Base-by-base conservation (phyloP, 2,113 vertebrate species). In the Ciconia maguari region DNA sequence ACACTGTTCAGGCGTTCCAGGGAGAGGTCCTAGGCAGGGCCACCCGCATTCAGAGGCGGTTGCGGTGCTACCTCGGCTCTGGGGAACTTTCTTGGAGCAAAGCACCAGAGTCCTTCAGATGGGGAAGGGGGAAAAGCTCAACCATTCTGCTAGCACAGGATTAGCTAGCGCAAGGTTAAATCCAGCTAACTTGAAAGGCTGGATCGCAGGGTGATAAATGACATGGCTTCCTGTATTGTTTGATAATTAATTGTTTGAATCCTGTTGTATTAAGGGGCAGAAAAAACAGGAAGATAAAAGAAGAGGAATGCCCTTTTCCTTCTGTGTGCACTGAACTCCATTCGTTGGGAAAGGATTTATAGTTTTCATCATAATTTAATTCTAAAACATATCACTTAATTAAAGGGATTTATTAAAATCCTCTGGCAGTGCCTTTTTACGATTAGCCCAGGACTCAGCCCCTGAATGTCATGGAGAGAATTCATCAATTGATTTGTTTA, bases 331-430 rank as follows among this genome's bases (percentile, higher is more conserved):
- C 85, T n/a, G 87, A 94, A 64, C 83, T 92, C 77, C 66, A 34
- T 83, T 93, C 10, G 19, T 81, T 55, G 74, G 27, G 70, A 72
- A 92, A 90, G 65, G 92, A 94, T 94, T 96, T 95, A 96, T 79
- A 49, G 72, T 93, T 96, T 96, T 92, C 85, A 76, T 71, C 87
- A 64, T 87, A 87, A 97, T 93, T 96, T 96, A 94, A 95, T 96
- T 97, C 96, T 87, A 94, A 95, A 97, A 94, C 86, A 55, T 93
- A 93, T 93, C 77, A 85, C 96, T 97, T 98, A 94, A 96, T 97
- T 97, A 97, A 97, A 92, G 77, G 91, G 95, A 97, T 97, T 97
- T 95, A 89, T 94, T 89, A 96, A 96, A 96, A 97, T 82, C 95
- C 84, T 65, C 80, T 58, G 32, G 75, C 58, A 52, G 77, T 57